Evolutionary conservation across 2,797 vertebrate species (phyloP).

Genomic region (Liparis tanakae): DNA sequence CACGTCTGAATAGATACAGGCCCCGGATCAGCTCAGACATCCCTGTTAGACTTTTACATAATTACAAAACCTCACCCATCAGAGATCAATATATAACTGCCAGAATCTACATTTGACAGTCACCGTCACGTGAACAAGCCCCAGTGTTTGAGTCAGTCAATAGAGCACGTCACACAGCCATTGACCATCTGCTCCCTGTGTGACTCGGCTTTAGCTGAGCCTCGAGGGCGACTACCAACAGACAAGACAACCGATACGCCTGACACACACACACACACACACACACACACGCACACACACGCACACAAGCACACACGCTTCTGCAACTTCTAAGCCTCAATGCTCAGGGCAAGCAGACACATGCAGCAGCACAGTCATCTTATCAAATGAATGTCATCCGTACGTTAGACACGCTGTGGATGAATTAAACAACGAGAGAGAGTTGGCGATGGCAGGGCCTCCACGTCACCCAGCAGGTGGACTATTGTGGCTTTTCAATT

Average conservation of each 20-base stretch:
- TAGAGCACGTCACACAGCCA: slow-evolving; percentile 32
- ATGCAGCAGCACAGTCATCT: not conserved
- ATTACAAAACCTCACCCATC: not conserved
- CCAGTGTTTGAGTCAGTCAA: slow-evolving; percentile 50
- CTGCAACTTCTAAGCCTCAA: slow-evolving; percentile 1
- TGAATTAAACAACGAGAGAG: slow-evolving; percentile 36
- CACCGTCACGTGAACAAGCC: too few relatives aligned
- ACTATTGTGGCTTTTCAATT: slow-evolving; percentile 24
- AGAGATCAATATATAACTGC: slow-evolving; percentile 31
- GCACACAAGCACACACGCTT: slow-evolving; percentile 23
- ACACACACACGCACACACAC: slow-evolving; percentile 18
- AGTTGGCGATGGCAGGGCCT: not conserved
- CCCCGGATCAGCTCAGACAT: not conserved
- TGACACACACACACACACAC: slow-evolving; percentile 17
- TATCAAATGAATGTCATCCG: slow-evolving; percentile 13
- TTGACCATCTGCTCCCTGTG: slow-evolving; percentile 62
- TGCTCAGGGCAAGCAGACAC: slow-evolving; percentile 33
- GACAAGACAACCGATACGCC: slow-evolving; percentile 39
- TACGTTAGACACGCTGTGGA: slow-evolving; percentile 18
- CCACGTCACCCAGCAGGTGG: slow-evolving; percentile 52
- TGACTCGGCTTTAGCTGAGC: slow-evolving; percentile 27
- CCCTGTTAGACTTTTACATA: not conserved
- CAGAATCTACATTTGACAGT: not conserved
- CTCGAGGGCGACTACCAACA: slow-evolving; percentile 31
- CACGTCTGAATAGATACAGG: not conserved